These are phyloP conservation scores for Notiomystis cincta DNA, from an alignment of 2,113 vertebrate genomes.

Conservation along the genomic window DNA sequence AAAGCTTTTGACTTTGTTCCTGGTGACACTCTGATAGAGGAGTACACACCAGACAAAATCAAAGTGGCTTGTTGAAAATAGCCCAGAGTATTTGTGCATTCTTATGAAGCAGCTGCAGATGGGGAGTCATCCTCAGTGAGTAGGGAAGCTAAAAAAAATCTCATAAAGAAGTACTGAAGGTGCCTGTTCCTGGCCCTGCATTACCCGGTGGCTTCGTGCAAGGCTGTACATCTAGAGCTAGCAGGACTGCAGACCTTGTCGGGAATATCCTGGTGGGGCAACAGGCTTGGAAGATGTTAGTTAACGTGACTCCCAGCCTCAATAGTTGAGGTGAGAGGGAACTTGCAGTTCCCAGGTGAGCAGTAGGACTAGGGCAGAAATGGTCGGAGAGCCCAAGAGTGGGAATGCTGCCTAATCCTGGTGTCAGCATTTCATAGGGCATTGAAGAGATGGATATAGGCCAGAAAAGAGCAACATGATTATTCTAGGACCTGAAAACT, in stretches of 20 bases:
- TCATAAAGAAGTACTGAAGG: fast-evolving
- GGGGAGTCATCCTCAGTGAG: background rate
- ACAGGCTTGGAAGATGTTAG: background rate
- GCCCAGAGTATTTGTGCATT: background rate
- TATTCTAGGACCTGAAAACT: background rate
- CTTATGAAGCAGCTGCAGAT: background rate
- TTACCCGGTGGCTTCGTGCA: background rate
- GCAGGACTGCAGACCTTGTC: background rate
- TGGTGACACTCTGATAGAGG: background rate
- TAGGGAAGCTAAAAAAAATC: background rate
- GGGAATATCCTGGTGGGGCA: background rate
- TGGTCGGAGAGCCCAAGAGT: background rate
- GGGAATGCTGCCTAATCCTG: background rate
- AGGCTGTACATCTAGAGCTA: background rate
- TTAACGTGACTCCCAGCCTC: background rate
- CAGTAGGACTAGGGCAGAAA: background rate
- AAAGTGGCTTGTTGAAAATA: background rate
- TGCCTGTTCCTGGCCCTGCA: background rate
- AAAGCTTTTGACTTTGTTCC: background rate
- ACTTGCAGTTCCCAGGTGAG: background rate
- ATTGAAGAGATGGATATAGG: background rate
- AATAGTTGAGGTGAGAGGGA: background rate
- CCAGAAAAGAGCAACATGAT: fast-evolving
- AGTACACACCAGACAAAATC: background rate
- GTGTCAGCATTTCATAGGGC: background rate